phyloP scores from a whole-genome alignment of 1,140 invertebrate species.

The Archivesica marissinica region DNA sequence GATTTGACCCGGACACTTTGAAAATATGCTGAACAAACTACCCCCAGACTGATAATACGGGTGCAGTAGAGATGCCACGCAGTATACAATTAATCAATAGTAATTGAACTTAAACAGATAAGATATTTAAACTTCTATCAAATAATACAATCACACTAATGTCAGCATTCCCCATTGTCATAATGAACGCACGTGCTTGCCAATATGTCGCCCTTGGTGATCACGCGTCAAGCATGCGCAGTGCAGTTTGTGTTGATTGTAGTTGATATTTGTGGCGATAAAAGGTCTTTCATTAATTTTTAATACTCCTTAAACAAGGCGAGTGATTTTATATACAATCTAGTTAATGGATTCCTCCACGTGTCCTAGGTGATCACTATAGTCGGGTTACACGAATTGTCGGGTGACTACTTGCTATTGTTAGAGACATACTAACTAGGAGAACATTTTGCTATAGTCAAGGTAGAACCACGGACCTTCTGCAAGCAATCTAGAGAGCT shows the following conservation, averaged over 20 bases:
- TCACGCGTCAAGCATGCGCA: conserved; percentile 41
- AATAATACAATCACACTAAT: conserved; percentile 23
- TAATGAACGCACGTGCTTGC: conserved; percentile 19
- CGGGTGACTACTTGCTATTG: no score
- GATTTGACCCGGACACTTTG: no score
- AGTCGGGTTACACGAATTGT: no score
- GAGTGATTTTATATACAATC: conserved; percentile 15
- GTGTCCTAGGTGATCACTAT: no score
- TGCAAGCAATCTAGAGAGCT: no score
- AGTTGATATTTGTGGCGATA: not conserved
- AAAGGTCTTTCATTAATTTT: conserved; percentile 23
- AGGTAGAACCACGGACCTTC: no score
- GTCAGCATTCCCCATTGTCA: conserved; percentile 7
- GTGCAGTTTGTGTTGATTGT: conserved; percentile 5
- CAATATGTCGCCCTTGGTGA: conserved; percentile 46
- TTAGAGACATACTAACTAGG: no score
- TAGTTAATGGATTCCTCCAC: conserved; percentile 34
- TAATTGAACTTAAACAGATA: not conserved
- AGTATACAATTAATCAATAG: conserved; percentile 1
- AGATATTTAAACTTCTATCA: not conserved
- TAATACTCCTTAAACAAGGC: conserved; percentile 2
- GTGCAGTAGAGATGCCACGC: no score
- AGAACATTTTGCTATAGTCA: no score
- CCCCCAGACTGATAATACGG: no score
- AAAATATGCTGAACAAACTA: no score